phyloP scores from a whole-genome alignment of 2,797 vertebrate genomes.

The Clarias laeviceps region DNA sequence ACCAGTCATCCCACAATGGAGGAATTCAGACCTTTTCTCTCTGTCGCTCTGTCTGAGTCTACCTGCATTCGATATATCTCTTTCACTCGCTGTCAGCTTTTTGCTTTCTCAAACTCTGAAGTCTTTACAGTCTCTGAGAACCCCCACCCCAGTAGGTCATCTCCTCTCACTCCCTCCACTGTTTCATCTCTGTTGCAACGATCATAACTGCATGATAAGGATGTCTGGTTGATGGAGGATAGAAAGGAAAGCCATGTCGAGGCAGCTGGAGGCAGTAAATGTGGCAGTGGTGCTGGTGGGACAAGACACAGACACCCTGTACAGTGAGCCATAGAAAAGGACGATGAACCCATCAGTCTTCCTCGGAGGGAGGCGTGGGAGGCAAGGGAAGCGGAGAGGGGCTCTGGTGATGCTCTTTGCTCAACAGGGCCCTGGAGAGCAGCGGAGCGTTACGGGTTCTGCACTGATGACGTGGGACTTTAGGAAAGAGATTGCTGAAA shows the following conservation, averaged over 20 bases:
- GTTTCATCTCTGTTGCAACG: conserved; percentile 27
- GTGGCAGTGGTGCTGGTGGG: conserved; percentile 24
- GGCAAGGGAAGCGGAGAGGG: conserved; percentile 71
- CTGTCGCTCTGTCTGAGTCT: conserved; percentile 53
- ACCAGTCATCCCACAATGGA: conserved; percentile 53
- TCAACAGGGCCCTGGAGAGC: conserved; percentile 80
- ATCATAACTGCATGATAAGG: conserved; percentile 56
- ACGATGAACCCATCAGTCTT: conserved; percentile 80
- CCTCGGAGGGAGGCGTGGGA: conserved; percentile 75
- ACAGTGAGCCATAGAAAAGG: conserved; percentile 76
- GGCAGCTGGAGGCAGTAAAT: conserved; percentile 18
- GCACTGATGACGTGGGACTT: conserved; percentile 38
- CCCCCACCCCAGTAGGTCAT: neutral
- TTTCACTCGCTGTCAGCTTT: conserved; percentile 49
- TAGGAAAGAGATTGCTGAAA: conserved; percentile 30
- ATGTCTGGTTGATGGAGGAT: conserved; percentile 45
- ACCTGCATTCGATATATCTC: conserved; percentile 56
- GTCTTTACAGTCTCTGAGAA: conserved; percentile 32
- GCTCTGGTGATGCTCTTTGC: conserved; percentile 73
- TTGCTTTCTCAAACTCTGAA: conserved; percentile 51
- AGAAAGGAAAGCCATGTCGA: conserved; percentile 54
- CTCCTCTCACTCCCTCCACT: conserved; percentile 13
- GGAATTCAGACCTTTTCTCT: conserved; percentile 55
- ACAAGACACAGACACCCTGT: conserved; percentile 52
- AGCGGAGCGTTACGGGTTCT: conserved; percentile 75